phyloP scores from a whole-genome alignment of 2,888 invertebrate species.

The Zygaena filipendulae region DNA sequence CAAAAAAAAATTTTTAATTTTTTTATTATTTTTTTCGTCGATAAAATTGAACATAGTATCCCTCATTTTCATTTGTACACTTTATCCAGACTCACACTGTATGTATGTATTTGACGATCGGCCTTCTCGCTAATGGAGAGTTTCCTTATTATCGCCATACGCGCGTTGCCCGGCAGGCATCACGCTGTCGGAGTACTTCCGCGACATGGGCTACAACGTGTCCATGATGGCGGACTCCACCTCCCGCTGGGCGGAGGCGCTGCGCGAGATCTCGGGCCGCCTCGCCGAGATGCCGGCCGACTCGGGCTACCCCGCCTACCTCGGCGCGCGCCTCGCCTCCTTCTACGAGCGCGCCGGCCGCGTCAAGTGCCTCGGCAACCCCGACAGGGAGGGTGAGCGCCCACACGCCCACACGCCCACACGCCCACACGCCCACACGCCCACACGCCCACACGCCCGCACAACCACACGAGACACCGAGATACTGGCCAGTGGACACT shows the following conservation, averaged over 20 bases:
- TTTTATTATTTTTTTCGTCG: too few relatives aligned
- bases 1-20: too few relatives aligned
- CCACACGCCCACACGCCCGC: background rate
- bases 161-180: too few relatives aligned
- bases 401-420: background rate
- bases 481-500: too few relatives aligned
- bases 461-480: too few relatives aligned
- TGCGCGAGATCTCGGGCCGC: conserved; percentile 99
- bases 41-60: too few relatives aligned
- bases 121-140: too few relatives aligned
- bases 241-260: conserved; percentile 99
- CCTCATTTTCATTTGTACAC: too few relatives aligned
- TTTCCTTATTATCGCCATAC: too few relatives aligned
- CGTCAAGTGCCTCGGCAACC: conserved; percentile 97
- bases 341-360: conserved; percentile 99
- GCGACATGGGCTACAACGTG: conserved; percentile 99
- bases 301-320: conserved; percentile 98
- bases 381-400: conserved; percentile 85
- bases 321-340: conserved; percentile 97
- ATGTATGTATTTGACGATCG: too few relatives aligned
- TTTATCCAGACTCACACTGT: too few relatives aligned
- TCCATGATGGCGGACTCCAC: conserved; percentile 99
- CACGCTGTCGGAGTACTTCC: conserved; percentile 99
- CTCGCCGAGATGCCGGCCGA: conserved; percentile 99
- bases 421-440: background rate